Conservation (phyloP, 2,113 vertebrate genomes). For the Chaenogobius annularis region DNA sequence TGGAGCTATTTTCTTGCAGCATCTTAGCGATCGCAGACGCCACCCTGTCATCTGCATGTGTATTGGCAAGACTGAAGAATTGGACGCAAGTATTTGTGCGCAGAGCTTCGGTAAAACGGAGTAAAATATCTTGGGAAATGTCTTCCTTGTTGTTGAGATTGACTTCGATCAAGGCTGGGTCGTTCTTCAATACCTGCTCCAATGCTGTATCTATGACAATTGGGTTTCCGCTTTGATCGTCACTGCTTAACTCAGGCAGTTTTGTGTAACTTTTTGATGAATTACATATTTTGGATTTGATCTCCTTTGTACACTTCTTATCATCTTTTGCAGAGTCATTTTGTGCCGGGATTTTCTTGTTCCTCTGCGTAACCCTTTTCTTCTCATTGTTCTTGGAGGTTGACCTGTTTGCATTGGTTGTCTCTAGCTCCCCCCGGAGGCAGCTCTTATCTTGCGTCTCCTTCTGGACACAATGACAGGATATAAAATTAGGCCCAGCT, state of each 20-base stretch:
- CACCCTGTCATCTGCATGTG: constrained; percentile 82
- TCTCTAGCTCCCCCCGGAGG: constrained; percentile 74
- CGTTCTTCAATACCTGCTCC: constrained; percentile 80
- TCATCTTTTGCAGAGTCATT: constrained; percentile 55
- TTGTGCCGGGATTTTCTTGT: constrained; percentile 19
- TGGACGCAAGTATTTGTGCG: constrained; percentile 82
- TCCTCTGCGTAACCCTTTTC: constrained; percentile 51
- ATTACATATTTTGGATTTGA: constrained; percentile 39
- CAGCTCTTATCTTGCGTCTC: constrained; percentile 76
- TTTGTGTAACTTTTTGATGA: constrained; percentile 62
- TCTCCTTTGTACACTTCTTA: constrained; percentile 41
- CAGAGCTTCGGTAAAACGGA: constrained; percentile 83
- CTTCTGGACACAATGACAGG: constrained; percentile 63
- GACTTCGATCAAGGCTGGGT: constrained; percentile 79
- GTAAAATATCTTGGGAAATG: constrained; percentile 81
- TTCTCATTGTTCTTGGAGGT: constrained; percentile 70
- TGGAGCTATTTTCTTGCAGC: constrained; percentile 80
- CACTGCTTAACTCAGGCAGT: constrained; percentile 44
- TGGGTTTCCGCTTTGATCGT: constrained; percentile 81
- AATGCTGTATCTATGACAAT: constrained; percentile 81
- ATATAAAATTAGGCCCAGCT: constrained; percentile 44
- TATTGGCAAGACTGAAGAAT: constrained; percentile 85
- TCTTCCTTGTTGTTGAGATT: constrained; percentile 92
- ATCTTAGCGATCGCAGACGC: constrained; percentile 84
- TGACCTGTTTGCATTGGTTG: constrained; percentile 73